Evolutionary conservation across 2,888 invertebrate species (phyloP).

Genomic region (Drosophila austrosaltans): DNA sequence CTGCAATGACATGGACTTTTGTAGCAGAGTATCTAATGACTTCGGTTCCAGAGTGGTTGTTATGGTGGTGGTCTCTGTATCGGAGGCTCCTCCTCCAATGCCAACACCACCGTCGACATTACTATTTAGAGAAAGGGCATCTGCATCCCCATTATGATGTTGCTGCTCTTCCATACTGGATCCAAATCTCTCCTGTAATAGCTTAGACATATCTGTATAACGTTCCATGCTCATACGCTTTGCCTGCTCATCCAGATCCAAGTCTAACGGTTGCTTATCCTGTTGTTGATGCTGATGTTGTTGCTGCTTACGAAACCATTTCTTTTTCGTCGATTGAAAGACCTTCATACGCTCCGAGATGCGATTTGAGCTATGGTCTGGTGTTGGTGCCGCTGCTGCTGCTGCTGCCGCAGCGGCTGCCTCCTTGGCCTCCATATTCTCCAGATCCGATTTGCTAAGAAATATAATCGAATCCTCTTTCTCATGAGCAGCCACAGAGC

Average conservation of each 20-base stretch:
- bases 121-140: conserved; percentile 70
- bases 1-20: conserved; percentile 83
- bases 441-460: conserved; percentile 87
- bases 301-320: conserved; percentile 86
- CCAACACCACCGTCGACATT: conserved; percentile 3
- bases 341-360: conserved; percentile 83
- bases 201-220: conserved; percentile 89
- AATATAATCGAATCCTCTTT: conserved; percentile 88
- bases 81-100: conserved; percentile 52
- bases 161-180: conserved; percentile 61
- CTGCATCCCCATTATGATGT: conserved; percentile 59
- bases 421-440: conserved; percentile 84
- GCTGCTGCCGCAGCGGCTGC: conserved; percentile 55
- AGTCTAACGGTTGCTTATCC: conserved; percentile 43
- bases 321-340: conserved; percentile 85
- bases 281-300: conserved; percentile 64
- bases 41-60: conserved; percentile 71
- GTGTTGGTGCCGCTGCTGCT: conserved; percentile 39
- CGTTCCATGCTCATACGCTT: conserved; percentile 89
- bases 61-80: conserved; percentile 79
- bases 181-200: conserved; percentile 88
- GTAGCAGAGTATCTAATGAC: conserved; percentile 71
- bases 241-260: conserved; percentile 86
- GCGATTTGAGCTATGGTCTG: conserved; percentile 62
- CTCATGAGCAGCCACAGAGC: conserved; percentile 84